Percentiles rank a stretch among this genome's conserved stretches.
Evolutionary conservation across 2,797 vertebrate genomes (phyloP).

Genomic region (Synanceia verrucosa): DNA sequence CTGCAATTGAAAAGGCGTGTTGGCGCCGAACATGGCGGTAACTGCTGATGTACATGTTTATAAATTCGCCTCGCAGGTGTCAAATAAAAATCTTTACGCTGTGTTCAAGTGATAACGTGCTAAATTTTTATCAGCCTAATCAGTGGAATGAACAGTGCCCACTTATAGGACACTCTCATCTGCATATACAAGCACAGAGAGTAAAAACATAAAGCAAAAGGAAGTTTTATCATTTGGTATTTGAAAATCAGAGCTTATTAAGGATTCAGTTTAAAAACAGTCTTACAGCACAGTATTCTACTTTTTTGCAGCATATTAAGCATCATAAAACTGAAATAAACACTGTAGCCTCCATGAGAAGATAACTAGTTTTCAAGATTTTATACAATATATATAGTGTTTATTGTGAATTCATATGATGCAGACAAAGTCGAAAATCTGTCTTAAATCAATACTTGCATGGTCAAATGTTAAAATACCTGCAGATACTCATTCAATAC

Average conservation of each 20-base stretch:
- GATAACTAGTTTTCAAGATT: not conserved
- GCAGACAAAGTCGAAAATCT: not conserved
- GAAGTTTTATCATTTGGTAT: not conserved
- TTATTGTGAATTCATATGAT: not conserved
- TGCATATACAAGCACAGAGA: not conserved
- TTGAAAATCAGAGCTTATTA: too few relatives aligned
- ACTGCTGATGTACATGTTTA: conserved; percentile 48
- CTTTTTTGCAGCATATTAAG: too few relatives aligned
- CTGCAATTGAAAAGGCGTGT: conserved; percentile 60
- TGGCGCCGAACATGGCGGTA: conserved; percentile 13
- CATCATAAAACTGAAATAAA: too few relatives aligned
- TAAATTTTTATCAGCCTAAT: conserved; percentile 58
- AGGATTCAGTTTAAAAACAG: too few relatives aligned
- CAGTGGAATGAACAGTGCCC: conserved; percentile 39
- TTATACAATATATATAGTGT: not conserved
- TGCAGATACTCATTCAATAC: too few relatives aligned
- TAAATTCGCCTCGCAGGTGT: conserved; percentile 59
- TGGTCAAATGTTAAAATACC: too few relatives aligned
- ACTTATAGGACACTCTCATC: conserved; percentile 13
- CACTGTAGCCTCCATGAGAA: too few relatives aligned
- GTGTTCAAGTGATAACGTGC: conserved; percentile 14
- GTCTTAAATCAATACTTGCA: not conserved
- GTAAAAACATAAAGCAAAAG: not conserved
- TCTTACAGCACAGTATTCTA: too few relatives aligned
- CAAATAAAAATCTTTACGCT: conserved; percentile 59